phyloP scores from a whole-genome alignment of 2,888 invertebrate genomes.

The Nomada hirtipes region DNA sequence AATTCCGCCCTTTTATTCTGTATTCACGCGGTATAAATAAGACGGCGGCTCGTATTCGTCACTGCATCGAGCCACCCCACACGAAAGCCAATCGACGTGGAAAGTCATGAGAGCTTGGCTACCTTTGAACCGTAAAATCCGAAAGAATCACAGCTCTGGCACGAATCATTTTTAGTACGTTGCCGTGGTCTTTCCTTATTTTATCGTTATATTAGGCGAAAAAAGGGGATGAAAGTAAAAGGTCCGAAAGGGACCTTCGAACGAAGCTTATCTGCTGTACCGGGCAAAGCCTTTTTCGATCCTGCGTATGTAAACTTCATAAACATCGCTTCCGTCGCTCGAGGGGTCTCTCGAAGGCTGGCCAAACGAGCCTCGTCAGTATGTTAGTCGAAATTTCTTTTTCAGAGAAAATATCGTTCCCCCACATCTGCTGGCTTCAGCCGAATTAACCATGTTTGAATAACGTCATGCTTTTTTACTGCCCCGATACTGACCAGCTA shows the following conservation, averaged over 20 bases:
- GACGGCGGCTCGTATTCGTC: constrained; percentile 59
- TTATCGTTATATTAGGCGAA: constrained; percentile 64
- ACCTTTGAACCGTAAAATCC: constrained; percentile 74
- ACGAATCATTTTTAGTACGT: constrained; percentile 66
- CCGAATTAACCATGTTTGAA: constrained; percentile 68
- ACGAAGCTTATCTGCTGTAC: constrained; percentile 56
- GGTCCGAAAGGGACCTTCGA: constrained; percentile 40
- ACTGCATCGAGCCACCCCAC: constrained; percentile 31
- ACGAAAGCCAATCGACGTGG: constrained; percentile 57
- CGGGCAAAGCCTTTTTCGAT: constrained; percentile 55
- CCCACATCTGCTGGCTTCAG: constrained; percentile 46
- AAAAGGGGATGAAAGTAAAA: constrained; percentile 36
- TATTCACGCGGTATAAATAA: constrained; percentile 52
- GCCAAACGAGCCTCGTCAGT: constrained; percentile 58
- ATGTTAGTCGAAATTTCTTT: constrained; percentile 62
- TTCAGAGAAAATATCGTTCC: constrained; percentile 55
- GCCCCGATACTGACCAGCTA: constrained; percentile 33
- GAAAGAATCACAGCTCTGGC: constrained; percentile 75
- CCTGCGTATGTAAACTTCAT: constrained; percentile 65
- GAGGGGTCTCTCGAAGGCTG: constrained; percentile 39
- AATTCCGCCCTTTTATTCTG: constrained; percentile 47
- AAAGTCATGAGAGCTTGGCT: constrained; percentile 53
- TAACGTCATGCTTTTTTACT: constrained; percentile 42
- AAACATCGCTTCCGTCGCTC: constrained; percentile 42
- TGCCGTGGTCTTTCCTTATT: constrained; percentile 61